Base-by-base conservation (phyloP, 2,113 vertebrate genomes). In the Hyla sarda region DNA sequence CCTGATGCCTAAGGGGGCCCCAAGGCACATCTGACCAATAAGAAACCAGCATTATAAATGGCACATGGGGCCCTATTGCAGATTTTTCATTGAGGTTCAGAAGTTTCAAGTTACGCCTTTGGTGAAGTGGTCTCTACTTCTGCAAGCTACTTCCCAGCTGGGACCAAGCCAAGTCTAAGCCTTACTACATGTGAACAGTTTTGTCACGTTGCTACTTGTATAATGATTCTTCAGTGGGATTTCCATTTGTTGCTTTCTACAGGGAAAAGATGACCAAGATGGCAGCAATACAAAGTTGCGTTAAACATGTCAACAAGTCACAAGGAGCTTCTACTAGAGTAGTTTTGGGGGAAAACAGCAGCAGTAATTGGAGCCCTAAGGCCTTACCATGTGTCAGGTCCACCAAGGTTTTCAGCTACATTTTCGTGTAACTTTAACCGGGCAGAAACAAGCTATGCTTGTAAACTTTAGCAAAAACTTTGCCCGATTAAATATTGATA, bases 401-500 rank as follows among this genome's bases (percentile, higher is more conserved):
- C 65, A 34, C 65, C 30, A 34, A 23, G 19, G 23, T 37, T 21
- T 23, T 41, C 21, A 11, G 32, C 9, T 11, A 2, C 21, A 41
- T 71, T 41, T 41, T 12, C 67, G 17, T 34, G 30, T n/a, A 71
- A 21, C 16, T 37, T n/a, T 71, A 71, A 73, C 69, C 67, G 1
- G 67, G 67, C 67, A 71, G 34, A 71, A 56, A 21, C 32, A 56
- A 54, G 25, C 25, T 19, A 32, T 12, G 75, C 30, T 30, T 32
- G 28, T 30, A 79, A 62, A 65, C 32, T 58, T 81, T 62, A 62
- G 78, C 78, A 45, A 47, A 65, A 81, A 83, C 60, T 85, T 85
- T 71, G 30, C 75, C 17, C 48, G 34, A 85, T 79, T 79, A 85
- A 79, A 79, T 45, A 79, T 79, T 79, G 60, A 79, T 79, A 75